Conservation (phyloP, 2,888 invertebrate species). For the Tenthredo amoena region DNA sequence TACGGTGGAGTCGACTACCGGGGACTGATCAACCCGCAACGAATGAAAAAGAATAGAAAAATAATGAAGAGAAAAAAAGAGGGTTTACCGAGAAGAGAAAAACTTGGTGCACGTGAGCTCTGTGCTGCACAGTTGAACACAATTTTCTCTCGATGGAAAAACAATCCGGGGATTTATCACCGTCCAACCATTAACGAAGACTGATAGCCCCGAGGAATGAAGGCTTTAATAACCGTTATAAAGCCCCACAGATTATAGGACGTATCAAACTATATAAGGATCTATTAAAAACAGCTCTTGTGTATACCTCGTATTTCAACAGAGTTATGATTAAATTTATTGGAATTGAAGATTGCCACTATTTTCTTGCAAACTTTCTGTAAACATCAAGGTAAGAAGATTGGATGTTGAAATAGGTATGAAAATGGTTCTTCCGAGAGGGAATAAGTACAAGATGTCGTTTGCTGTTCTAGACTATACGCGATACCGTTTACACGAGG, state of each 20-base stretch:
- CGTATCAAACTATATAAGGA: neutral
- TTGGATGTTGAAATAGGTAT: neutral
- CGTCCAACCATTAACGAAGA: constrained; percentile 28
- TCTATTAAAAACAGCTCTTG: constrained; percentile 9
- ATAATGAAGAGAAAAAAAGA: neutral
- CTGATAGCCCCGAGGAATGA: constrained; percentile 30
- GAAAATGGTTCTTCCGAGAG: neutral
- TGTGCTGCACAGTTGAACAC: constrained; percentile 2
- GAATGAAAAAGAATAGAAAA: neutral
- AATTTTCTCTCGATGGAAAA: constrained; percentile 40
- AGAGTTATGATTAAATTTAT: constrained; percentile 11
- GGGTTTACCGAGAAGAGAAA: neutral
- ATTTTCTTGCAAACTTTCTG: neutral
- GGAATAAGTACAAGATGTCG: neutral
- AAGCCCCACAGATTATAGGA: constrained; percentile 8
- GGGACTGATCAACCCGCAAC: neutral
- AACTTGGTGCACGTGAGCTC: constrained; percentile 15
- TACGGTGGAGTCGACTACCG: neutral
- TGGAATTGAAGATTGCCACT: neutral
- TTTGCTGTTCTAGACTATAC: neutral
- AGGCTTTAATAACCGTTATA: constrained; percentile 41
- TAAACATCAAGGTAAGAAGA: neutral
- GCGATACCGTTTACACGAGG: neutral
- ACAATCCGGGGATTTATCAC: constrained; percentile 35
- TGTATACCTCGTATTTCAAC: constrained; percentile 1